Evolutionary conservation across 2,797 vertebrate genomes (phyloP).

Genomic region (Eospalax fontanierii): DNA sequence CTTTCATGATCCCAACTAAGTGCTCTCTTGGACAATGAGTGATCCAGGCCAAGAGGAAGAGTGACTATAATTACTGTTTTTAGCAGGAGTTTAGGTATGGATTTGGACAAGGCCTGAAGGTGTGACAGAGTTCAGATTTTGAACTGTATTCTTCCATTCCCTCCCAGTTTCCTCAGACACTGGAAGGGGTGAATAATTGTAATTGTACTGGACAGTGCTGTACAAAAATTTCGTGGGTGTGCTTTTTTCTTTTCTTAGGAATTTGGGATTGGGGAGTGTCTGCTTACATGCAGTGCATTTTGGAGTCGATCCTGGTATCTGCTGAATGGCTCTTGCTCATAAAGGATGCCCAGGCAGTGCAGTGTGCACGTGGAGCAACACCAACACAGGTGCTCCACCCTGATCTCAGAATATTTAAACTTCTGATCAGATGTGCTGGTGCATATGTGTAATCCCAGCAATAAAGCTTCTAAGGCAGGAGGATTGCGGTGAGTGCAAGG

Average conservation of each 20-base stretch:
- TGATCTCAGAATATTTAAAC: conserved; percentile 40
- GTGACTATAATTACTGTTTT: neutral
- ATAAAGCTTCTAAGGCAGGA: neutral
- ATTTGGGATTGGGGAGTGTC: neutral
- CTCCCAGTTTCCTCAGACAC: neutral
- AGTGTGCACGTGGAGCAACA: neutral
- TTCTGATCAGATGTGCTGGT: neutral
- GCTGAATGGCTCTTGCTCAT: neutral
- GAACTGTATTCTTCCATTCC: neutral
- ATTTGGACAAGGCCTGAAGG: conserved; percentile 11
- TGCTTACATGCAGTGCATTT: neutral
- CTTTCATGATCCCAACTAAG: neutral
- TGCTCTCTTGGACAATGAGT: neutral
- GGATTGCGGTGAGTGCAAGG: neutral
- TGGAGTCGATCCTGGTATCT: conserved; percentile 9
- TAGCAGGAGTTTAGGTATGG: neutral
- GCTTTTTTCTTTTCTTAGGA: neutral
- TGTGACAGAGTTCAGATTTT: conserved; percentile 1
- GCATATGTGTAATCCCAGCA: neutral
- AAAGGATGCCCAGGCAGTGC: neutral
- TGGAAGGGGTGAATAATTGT: neutral
- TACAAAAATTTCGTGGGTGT: neutral
- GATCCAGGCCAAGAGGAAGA: neutral
- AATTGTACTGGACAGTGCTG: neutral
- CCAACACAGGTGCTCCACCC: conserved; percentile 14